Evolutionary conservation across 2,797 vertebrate genomes (phyloP).

Genomic region (Chelmon rostratus): DNA sequence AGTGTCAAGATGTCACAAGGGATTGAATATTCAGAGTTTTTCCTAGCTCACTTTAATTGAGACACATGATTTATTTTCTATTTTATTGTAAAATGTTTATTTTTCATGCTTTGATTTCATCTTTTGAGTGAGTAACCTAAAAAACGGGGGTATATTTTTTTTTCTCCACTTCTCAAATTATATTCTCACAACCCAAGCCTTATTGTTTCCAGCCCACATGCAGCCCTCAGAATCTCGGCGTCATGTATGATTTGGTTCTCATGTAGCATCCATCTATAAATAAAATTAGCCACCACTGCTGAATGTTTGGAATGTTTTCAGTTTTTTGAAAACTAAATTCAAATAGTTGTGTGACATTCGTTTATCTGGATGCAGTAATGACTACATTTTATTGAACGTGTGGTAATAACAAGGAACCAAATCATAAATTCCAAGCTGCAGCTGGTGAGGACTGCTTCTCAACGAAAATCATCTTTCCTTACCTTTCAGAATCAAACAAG

Average conservation of each 20-base stretch:
- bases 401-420: conserved; percentile 30
- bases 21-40: conserved; percentile 31
- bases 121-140: conserved; percentile 23
- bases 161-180: conserved; percentile 15
- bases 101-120: conserved; percentile 51
- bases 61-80: conserved; percentile 50
- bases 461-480: conserved; percentile 4
- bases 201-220: conserved; percentile 40
- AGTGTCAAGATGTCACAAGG: conserved; percentile 45
- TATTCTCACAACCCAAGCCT: conserved; percentile 34
- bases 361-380: conserved; percentile 5
- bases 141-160: conserved; percentile 11
- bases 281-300: conserved; percentile 22
- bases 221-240: conserved; percentile 31
- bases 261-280: conserved; percentile 15
- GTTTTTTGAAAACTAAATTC: not conserved
- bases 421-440: conserved; percentile 44
- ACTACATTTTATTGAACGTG: conserved; percentile 10
- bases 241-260: conserved; percentile 50
- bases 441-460: conserved; percentile 12
- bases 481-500: not conserved
- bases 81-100: conserved; percentile 48
- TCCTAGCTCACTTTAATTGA: conserved; percentile 38
- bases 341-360: conserved; percentile 2
- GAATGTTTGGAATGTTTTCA: conserved; percentile 15